Percentiles rank a stretch among this genome's conserved stretches.
These are phyloP conservation scores for Bos indicus DNA, from an alignment of 2,113 vertebrate genomes.

Conservation along the genomic window DNA sequence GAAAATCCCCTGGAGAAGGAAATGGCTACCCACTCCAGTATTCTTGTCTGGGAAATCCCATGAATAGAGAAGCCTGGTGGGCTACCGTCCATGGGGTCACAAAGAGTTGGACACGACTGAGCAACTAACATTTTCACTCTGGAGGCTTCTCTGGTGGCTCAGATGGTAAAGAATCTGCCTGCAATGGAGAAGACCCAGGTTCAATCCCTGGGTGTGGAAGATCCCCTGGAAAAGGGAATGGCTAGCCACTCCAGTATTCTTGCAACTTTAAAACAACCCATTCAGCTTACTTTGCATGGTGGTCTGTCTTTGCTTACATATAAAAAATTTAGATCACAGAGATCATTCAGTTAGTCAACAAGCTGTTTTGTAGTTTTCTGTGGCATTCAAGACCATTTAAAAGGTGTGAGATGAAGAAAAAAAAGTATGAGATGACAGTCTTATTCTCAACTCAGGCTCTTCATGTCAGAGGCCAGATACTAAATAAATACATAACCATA, in stretches of 20 bases:
- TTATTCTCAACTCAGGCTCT: not conserved
- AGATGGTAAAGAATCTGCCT: not conserved
- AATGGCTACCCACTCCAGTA: not conserved
- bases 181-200: not conserved
- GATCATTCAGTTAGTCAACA: not conserved
- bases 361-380: conserved; percentile 15
- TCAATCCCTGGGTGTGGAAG: not conserved
- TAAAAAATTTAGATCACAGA: not conserved
- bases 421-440: not conserved
- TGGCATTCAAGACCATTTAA: not conserved
- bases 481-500: not conserved
- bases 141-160: not conserved
- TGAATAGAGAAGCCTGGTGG: not conserved
- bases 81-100: not conserved
- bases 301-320: not conserved
- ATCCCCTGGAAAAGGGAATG: not conserved
- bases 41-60: not conserved
- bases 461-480: not conserved
- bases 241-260: not conserved
- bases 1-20: not conserved
- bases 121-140: not conserved
- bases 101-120: not conserved
- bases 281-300: not conserved
- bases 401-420: not conserved
- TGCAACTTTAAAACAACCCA: not conserved